A percentile compares a stretch with the other conserved stretches of the same genome.
phyloP scores from a whole-genome alignment of 2,888 invertebrate genomes.

The Lordiphosa andalusiaca region DNA sequence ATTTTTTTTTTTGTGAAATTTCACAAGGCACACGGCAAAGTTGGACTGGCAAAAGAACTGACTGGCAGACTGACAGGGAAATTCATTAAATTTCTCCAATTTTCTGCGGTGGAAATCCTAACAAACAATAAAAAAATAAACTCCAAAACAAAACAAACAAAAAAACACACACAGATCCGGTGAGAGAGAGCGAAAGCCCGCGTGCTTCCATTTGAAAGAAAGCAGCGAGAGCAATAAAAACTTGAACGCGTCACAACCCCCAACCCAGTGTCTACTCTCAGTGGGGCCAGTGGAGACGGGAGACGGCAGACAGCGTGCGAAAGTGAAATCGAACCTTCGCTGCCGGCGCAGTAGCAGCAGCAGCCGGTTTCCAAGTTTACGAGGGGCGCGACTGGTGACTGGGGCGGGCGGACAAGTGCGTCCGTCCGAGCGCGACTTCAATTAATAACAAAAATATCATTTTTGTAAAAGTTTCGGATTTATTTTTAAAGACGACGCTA shows the following conservation, averaged over 20 bases:
- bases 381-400: constrained; percentile 41
- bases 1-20: neutral
- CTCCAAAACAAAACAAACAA: constrained; percentile 1
- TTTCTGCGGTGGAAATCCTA: neutral
- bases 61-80: constrained; percentile 2
- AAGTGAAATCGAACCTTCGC: constrained; percentile 76
- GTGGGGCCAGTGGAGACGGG: constrained; percentile 31
- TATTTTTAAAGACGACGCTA: constrained; percentile 55
- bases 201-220: constrained; percentile 50
- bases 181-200: constrained; percentile 28
- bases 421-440: constrained; percentile 18
- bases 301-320: constrained; percentile 64
- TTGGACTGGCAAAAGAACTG: neutral
- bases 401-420: constrained; percentile 22
- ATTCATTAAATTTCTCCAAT: constrained; percentile 2
- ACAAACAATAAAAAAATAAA: neutral
- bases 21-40: too few species aligned
- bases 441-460: constrained; percentile 56
- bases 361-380: constrained; percentile 55
- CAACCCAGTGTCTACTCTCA: constrained; percentile 6
- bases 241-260: constrained; percentile 47
- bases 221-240: constrained; percentile 61
- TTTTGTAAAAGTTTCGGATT: constrained; percentile 70
- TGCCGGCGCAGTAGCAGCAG: constrained; percentile 52
- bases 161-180: constrained; percentile 20